Percentiles rank a stretch among this genome's conserved stretches.
Evolutionary conservation across 2,113 vertebrate genomes (phyloP).

Genomic region (Edolisoma coerulescens): DNA sequence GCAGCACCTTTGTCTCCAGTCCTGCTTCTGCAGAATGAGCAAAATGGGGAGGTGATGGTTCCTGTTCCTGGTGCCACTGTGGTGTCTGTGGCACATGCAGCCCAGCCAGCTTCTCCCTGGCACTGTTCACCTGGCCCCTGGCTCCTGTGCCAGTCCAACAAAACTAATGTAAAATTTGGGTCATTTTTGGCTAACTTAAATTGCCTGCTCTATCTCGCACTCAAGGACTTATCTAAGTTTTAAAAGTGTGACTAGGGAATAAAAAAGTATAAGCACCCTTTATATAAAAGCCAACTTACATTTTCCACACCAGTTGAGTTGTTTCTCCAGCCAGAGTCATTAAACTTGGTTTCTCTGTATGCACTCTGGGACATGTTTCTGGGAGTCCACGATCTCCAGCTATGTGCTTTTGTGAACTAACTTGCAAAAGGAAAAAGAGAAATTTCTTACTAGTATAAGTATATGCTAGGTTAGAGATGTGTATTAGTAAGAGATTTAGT

Average conservation of each 20-base stretch:
- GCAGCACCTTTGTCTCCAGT: not conserved
- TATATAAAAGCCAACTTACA: conserved; percentile 63
- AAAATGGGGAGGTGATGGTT: not conserved
- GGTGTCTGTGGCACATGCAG: fast-evolving
- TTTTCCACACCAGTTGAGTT: conserved; percentile 46
- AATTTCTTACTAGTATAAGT: not conserved
- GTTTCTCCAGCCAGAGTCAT: not conserved
- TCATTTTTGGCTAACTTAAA: not conserved
- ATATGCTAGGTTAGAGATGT: not conserved
- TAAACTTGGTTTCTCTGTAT: not conserved
- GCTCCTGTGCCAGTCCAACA: not conserved
- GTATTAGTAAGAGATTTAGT: not conserved
- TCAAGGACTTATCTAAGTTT: conserved; percentile 55
- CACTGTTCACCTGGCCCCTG: not conserved
- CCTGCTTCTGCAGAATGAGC: not conserved
- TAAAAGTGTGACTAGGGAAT: conserved; percentile 35
- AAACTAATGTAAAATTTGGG: not conserved
- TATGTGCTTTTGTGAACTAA: not conserved
- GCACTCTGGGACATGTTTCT: not conserved
- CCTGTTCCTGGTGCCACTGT: not conserved
- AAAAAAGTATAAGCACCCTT: conserved; percentile 59
- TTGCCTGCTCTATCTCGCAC: not conserved
- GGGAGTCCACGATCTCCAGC: not conserved
- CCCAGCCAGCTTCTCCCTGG: not conserved
- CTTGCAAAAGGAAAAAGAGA: conserved; percentile 58